A percentile compares a stretch with the other conserved stretches of the same genome.
phyloP scores from a whole-genome alignment of 2,888 invertebrate genomes.

The Ornithoptera alexandrae region DNA sequence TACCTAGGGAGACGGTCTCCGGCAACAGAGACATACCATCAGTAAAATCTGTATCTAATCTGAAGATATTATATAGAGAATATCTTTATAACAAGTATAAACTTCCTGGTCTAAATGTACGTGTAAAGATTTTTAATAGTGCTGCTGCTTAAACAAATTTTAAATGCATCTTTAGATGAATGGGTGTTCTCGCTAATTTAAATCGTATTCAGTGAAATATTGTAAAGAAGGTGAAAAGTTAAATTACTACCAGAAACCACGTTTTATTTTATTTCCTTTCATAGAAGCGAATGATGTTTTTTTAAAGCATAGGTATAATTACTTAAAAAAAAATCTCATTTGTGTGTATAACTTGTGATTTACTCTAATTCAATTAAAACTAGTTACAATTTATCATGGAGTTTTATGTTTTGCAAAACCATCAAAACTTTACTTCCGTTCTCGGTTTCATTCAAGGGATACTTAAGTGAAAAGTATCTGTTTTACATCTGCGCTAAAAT shows the following conservation, averaged over 20 bases:
- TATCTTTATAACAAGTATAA: too few species aligned
- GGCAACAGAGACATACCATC: too few species aligned
- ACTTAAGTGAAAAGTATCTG: background rate
- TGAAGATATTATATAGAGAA: too few species aligned
- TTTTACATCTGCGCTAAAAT: background rate
- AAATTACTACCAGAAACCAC: background rate
- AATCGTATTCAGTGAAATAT: conserved; percentile 16
- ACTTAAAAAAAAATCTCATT: conserved; percentile 2
- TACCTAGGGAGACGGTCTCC: too few species aligned
- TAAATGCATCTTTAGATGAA: conserved; percentile 3
- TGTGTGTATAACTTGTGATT: background rate
- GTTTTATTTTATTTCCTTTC: background rate
- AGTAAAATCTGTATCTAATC: too few species aligned
- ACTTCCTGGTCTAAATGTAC: too few species aligned
- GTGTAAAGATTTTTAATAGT: too few species aligned
- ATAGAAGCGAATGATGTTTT: background rate
- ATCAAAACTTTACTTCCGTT: background rate
- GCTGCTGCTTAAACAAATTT: background rate
- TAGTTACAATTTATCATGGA: background rate
- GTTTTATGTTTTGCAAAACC: background rate
- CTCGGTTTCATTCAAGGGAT: background rate
- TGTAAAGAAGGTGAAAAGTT: conserved; percentile 1
- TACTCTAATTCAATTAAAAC: background rate
- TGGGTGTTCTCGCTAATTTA: conserved; percentile 13
- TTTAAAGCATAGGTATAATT: background rate